Evolutionary conservation across 2,113 vertebrate species (phyloP), one percentile per base, ranked within the genome.

Genomic region (Pristiophorus japonicus): DNA sequence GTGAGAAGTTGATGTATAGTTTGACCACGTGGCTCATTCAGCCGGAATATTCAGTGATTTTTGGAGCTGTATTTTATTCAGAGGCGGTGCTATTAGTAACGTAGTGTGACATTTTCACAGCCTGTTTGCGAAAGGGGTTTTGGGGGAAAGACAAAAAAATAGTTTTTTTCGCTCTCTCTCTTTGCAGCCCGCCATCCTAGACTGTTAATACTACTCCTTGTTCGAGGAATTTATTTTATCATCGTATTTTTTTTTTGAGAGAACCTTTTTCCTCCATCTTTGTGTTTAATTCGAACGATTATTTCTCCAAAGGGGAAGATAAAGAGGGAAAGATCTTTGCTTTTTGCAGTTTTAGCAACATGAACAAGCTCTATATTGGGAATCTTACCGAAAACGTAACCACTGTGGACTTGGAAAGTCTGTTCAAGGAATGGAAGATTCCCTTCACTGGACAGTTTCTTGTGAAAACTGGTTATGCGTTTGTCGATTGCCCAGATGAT

Each of bases 21-120:
- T 99, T 98, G 98, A 99, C 99, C 99, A 99, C 98, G 98, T 99
- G 98, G 98, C 98, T 99, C 98, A 98, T 98, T 98, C 98, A 99
- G 98, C 97, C 98, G 98, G 98, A 98, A 98, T 98, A 98, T 98
- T 97, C 96, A 97, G 98, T 97, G 97, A n/a, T 98, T 97, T 97
- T 96, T 96, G 96, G 96, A 96, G 95, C 78, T 45, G 95, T 95
- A 92, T 96, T 97, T 97, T 97, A 97, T 96, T 97, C 96, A 97
- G 98, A 98, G 98, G 98, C 98, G 98, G 98, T 94, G 98, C 98
- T 97, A 97, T 96, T 97, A 97, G 97, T 97, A 98, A 97, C 97
- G 98, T 97, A 97, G 98, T 98, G 98, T 98, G 98, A 98, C 98
- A 98, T 98, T 98, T 98, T 98, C 98, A 97, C 97, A 97, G 98